Conservation (phyloP, 35 echinoderm and acorn worm genomes). For the Ophioderma brevispina region DNA sequence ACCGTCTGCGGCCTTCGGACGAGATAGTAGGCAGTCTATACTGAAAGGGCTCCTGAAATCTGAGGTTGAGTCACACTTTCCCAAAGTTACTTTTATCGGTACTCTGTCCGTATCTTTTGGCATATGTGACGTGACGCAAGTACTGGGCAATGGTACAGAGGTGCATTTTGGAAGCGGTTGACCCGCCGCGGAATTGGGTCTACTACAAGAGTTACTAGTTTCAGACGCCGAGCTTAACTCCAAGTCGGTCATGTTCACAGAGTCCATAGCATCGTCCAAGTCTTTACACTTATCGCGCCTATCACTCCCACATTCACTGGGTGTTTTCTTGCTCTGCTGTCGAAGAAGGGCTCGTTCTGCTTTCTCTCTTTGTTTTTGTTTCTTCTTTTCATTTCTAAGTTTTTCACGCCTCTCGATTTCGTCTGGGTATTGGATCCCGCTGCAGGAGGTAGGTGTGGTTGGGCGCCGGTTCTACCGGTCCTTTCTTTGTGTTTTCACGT, state of each 20-base stretch:
- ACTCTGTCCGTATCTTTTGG: neutral
- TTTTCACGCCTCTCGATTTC: slow-evolving; percentile 83
- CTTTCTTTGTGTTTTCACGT: slow-evolving; percentile 96
- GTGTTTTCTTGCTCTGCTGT: neutral
- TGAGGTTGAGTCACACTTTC: slow-evolving; percentile 42
- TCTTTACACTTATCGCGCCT: neutral
- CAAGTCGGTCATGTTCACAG: neutral
- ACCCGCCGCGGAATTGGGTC: neutral
- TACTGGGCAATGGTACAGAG: neutral
- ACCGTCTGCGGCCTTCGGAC: slow-evolving; percentile 23
- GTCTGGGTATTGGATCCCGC: slow-evolving; percentile 93
- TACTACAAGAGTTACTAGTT: neutral
- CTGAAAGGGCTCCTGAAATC: slow-evolving; percentile 73
- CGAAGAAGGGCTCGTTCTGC: slow-evolving; percentile 21
- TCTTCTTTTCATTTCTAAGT: slow-evolving; percentile 74
- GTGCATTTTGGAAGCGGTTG: slow-evolving; percentile 1
- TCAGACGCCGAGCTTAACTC: neutral
- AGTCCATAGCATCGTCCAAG: neutral
- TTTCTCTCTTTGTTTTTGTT: slow-evolving; percentile 82
- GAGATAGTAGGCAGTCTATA: slow-evolving; percentile 61
- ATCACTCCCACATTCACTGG: neutral
- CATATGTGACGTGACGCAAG: neutral
- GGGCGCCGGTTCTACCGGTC: slow-evolving; percentile 89
- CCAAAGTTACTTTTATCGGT: neutral
- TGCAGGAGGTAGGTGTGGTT: slow-evolving; percentile 93